These are phyloP conservation scores for Anolis carolinensis DNA, from an alignment of 2,113 vertebrate genomes.

Conservation along the genomic window DNA sequence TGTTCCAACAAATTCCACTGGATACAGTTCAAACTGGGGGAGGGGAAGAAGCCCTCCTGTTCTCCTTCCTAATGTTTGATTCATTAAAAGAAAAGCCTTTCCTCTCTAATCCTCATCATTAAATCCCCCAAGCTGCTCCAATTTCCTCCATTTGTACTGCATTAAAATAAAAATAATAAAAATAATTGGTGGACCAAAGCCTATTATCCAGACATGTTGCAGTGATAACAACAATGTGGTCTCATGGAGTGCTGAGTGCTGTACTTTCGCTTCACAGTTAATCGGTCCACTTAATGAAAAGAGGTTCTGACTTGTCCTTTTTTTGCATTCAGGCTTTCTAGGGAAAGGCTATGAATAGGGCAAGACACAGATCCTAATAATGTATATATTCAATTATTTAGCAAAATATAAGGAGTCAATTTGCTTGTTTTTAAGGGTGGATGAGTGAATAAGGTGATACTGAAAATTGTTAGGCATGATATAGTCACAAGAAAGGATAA, in stretches of 20 bases:
- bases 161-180: conserved; percentile 10
- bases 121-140: conserved; percentile 6
- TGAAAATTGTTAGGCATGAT: too few species aligned
- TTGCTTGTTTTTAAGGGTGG: too few species aligned
- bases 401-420: not conserved
- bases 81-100: conserved; percentile 22
- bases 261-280: not conserved
- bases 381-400: not conserved
- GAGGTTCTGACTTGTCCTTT: not conserved
- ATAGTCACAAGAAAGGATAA: too few species aligned
- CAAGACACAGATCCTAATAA: not conserved
- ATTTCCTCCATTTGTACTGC: not conserved
- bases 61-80: not conserved
- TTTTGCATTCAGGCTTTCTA: not conserved
- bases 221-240: not conserved
- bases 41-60: not conserved
- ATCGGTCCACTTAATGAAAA: conserved; percentile 17
- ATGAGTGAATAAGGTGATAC: too few species aligned
- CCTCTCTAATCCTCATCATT: conserved; percentile 7
- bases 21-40: conserved; percentile 4
- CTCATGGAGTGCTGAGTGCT: not conserved
- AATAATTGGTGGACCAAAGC: conserved; percentile 16
- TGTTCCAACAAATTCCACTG: not conserved
- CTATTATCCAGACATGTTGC: conserved; percentile 23
- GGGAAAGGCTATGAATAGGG: not conserved